Evolutionary conservation across 2,113 vertebrate species (phyloP).

Genomic region (Empidonax traillii): DNA sequence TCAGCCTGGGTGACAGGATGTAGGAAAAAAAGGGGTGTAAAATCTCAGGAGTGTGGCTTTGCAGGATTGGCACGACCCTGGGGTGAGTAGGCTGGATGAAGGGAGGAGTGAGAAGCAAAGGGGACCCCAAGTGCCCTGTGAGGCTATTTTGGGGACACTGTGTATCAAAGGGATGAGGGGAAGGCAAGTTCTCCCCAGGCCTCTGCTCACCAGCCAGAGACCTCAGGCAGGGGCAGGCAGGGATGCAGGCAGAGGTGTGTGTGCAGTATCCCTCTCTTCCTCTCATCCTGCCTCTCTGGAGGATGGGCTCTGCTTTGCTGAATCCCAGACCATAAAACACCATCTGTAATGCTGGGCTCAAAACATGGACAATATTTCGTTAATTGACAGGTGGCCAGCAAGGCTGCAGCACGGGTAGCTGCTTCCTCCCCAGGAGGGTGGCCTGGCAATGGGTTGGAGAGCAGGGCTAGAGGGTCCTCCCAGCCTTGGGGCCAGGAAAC

Average conservation of each 20-base stretch:
- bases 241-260: background rate
- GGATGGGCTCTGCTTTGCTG: background rate
- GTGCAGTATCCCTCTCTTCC: background rate
- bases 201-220: background rate
- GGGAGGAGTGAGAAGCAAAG: background rate
- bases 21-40: background rate
- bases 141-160: background rate
- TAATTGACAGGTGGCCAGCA: background rate
- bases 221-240: background rate
- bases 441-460: accelerated
- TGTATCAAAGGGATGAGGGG: background rate
- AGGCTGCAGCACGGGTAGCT: background rate
- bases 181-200: background rate
- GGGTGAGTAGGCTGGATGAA: background rate
- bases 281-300: background rate
- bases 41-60: background rate
- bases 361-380: accelerated
- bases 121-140: accelerated
- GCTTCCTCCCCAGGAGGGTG: background rate
- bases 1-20: accelerated
- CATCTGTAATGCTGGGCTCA: background rate
- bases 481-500: background rate
- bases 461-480: accelerated
- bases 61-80: accelerated
- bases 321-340: background rate